Percentiles rank a stretch among this genome's conserved stretches.
Conservation (phyloP, 2,113 vertebrate genomes). For the Hirundichthys speculiger region DNA sequence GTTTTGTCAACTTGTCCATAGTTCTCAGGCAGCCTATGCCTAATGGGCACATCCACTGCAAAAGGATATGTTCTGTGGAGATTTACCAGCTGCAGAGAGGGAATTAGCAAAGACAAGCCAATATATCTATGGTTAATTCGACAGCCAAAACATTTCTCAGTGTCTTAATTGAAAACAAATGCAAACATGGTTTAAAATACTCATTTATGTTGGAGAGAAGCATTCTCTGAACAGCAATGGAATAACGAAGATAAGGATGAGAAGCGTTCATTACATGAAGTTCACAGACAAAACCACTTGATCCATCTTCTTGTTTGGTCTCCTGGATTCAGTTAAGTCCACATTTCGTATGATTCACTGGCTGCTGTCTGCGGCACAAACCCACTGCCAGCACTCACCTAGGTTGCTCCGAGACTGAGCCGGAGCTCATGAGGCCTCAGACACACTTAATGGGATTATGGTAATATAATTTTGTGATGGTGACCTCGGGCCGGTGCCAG, state of each 20-base stretch:
- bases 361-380: constrained; percentile 17
- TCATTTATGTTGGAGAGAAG: constrained; percentile 53
- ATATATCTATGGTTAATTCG: constrained; percentile 20
- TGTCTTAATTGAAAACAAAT: constrained; percentile 70
- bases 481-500: constrained; percentile 79
- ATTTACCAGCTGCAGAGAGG: constrained; percentile 48
- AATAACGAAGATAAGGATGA: constrained; percentile 63
- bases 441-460: constrained; percentile 85
- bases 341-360: constrained; percentile 20
- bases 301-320: constrained; percentile 41
- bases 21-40: constrained; percentile 26
- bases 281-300: constrained; percentile 39
- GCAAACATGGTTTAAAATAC: constrained; percentile 49
- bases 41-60: constrained; percentile 30
- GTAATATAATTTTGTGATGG: constrained; percentile 82
- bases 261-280: constrained; percentile 49
- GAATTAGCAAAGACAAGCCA: constrained; percentile 52
- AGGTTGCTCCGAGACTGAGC: constrained; percentile 64
- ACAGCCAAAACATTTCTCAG: constrained; percentile 37
- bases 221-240: constrained; percentile 35
- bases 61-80: constrained; percentile 57
- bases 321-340: constrained; percentile 48
- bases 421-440: constrained; percentile 76
- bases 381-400: constrained; percentile 55
- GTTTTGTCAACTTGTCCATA: constrained; percentile 28